A percentile compares a stretch with the other conserved stretches of the same genome.
Evolutionary conservation across 2,888 invertebrate genomes (phyloP).

Genomic region (Gerosis bhagava): DNA sequence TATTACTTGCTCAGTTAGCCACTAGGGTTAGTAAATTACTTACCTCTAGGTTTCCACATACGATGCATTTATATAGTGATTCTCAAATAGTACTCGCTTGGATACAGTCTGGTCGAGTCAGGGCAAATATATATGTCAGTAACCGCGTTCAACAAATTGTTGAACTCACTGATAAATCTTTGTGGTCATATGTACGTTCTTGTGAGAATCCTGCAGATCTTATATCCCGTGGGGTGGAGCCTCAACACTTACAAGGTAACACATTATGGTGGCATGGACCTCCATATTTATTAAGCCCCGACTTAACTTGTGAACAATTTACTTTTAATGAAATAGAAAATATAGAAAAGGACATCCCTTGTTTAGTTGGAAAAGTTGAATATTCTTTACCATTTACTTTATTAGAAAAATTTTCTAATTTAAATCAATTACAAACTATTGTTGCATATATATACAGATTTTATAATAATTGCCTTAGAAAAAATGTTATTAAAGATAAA

Average conservation of each 20-base stretch:
- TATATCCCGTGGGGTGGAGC: background rate
- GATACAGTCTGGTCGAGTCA: background rate
- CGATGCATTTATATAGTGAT: background rate
- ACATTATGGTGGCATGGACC: slow-evolving; percentile 18
- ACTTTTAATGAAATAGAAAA: no score
- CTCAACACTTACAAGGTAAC: background rate
- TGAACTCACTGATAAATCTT: background rate
- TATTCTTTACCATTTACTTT: no score
- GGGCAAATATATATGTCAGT: background rate
- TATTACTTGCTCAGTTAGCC: background rate
- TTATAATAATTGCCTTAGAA: no score
- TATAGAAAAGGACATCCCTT: no score
- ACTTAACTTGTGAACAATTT: no score
- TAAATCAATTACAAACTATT: no score
- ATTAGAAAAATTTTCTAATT: no score
- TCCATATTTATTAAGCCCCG: no score
- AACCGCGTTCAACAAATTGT: background rate
- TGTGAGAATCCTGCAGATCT: slow-evolving; percentile 1
- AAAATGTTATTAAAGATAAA: no score
- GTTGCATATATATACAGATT: no score
- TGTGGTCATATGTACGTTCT: background rate
- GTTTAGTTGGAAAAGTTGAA: no score
- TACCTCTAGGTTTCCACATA: background rate
- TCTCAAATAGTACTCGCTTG: slow-evolving; percentile 3
- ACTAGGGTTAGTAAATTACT: background rate